phyloP scores from a whole-genome alignment of 2,888 invertebrate genomes.

The Geophilus truncorum region DNA sequence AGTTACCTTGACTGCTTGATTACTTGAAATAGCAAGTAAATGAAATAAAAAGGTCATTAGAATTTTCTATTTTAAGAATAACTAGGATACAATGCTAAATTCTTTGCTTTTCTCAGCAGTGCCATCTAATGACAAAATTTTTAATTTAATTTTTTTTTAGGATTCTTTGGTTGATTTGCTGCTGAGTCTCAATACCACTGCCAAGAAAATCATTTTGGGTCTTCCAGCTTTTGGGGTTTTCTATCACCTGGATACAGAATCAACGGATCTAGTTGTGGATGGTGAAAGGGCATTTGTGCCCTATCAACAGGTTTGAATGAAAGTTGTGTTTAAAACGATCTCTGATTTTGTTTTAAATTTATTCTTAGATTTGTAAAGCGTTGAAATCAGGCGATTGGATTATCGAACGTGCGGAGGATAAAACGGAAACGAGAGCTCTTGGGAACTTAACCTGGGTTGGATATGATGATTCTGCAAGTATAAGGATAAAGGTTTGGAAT shows the following conservation, averaged over 20 bases:
- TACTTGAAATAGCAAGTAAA: neutral
- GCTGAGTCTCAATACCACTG: slow-evolving; percentile 64
- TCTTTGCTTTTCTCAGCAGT: neutral
- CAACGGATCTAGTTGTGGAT: slow-evolving; percentile 48
- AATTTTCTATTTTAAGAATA: too few species aligned
- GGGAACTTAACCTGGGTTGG: slow-evolving; percentile 67
- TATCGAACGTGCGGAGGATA: slow-evolving; percentile 68
- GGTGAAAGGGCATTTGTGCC: neutral
- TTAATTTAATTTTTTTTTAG: slow-evolving; percentile 47
- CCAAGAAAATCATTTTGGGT: slow-evolving; percentile 64
- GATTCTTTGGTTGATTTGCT: slow-evolving; percentile 70
- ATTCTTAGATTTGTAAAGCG: slow-evolving; percentile 53
- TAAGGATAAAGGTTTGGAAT: slow-evolving; percentile 60
- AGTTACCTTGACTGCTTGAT: neutral
- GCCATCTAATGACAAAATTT: neutral
- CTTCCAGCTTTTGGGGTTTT: slow-evolving; percentile 64
- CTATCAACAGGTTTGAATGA: neutral
- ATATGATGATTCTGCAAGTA: slow-evolving; percentile 67
- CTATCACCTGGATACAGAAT: slow-evolving; percentile 63
- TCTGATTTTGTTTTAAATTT: neutral
- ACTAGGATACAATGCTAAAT: too few species aligned
- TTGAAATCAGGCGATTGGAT: slow-evolving; percentile 62
- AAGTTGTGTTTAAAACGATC: neutral
- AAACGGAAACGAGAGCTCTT: slow-evolving; percentile 71
- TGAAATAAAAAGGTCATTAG: neutral